Evolutionary conservation across 2,113 vertebrate species (phyloP).

Genomic region (Podiceps cristatus): DNA sequence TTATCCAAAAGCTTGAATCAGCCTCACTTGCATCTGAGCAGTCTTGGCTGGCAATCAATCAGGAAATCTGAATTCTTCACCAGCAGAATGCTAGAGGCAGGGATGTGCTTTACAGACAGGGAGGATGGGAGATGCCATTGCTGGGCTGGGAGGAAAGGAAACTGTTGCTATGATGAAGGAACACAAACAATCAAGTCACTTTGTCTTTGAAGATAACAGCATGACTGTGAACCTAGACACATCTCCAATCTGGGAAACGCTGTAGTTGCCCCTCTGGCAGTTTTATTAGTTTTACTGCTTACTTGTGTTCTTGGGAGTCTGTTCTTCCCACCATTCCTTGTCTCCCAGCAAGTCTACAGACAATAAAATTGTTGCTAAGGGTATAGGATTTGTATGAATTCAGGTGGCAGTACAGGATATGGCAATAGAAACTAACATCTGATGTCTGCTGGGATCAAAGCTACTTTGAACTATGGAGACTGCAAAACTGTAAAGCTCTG

Average conservation of each 20-base stretch:
- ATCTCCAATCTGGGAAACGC: not conserved
- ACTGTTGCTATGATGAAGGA: constrained; percentile 43
- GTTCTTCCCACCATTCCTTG: not conserved
- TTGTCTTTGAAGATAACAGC: not conserved
- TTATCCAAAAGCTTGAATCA: constrained; percentile 52
- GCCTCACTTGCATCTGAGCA: constrained; percentile 24
- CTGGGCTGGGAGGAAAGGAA: constrained; percentile 1
- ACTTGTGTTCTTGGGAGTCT: not conserved
- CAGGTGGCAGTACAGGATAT: not conserved
- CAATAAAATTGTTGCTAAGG: not conserved
- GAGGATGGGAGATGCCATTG: constrained; percentile 20
- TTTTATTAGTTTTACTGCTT: not conserved
- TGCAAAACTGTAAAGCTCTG: not conserved
- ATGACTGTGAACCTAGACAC: not conserved
- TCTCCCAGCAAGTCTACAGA: not conserved
- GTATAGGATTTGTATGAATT: not conserved
- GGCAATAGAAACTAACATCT: not conserved
- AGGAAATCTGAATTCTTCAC: constrained; percentile 29
- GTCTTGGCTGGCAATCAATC: constrained; percentile 42
- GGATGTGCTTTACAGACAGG: not conserved
- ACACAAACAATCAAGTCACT: constrained; percentile 17
- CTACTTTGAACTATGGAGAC: not conserved
- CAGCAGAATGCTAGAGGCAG: constrained; percentile 1
- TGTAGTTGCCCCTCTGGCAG: not conserved
- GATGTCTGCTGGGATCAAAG: not conserved